Evolutionary conservation across 2,113 vertebrate species (phyloP).

Genomic region (Neomonachus schauinslandi): DNA sequence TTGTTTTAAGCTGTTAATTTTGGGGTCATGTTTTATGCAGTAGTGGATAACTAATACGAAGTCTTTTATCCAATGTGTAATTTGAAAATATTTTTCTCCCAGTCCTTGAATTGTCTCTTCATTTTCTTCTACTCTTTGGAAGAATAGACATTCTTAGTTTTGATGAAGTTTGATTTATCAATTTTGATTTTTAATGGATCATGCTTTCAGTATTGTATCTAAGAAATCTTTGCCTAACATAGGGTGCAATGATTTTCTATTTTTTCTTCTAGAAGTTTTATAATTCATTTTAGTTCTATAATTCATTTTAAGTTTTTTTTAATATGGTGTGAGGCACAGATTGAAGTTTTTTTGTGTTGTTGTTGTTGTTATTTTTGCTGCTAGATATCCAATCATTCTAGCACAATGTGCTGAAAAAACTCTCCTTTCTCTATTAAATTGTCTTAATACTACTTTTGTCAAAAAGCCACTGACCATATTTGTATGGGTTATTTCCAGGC

Average conservation of each 20-base stretch:
- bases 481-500: background rate
- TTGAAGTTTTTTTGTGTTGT: background rate
- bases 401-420: no score
- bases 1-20: background rate
- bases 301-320: background rate
- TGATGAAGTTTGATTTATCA: background rate
- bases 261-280: background rate
- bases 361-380: background rate
- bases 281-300: background rate
- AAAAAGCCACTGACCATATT: background rate
- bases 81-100: background rate
- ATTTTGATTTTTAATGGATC: background rate
- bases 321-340: background rate
- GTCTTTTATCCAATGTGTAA: no score
- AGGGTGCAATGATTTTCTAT: background rate
- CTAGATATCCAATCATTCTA: background rate
- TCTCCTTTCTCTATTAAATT: background rate
- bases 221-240: background rate
- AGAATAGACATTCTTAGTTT: background rate
- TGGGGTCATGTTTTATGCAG: background rate
- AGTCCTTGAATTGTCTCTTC: background rate
- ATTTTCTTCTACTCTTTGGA: background rate
- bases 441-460: background rate
- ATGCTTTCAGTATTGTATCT: background rate
- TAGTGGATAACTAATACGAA: background rate